Conservation (phyloP, 1,140 invertebrate genomes). For the Hylaeus anthracinus region DNA sequence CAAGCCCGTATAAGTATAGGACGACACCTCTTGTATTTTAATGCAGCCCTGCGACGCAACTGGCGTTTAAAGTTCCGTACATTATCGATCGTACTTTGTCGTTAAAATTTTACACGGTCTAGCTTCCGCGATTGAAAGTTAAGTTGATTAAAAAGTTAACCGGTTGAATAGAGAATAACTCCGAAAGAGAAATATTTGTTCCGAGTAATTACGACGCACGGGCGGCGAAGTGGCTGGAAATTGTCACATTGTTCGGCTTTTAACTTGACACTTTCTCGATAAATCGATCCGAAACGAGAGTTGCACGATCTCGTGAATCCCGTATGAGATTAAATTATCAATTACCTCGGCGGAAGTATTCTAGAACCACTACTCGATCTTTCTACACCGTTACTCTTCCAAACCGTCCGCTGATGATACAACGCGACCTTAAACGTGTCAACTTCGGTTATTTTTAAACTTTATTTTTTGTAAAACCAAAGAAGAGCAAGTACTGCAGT, state of each 20-base stretch:
- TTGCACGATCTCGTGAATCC: no score
- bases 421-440: no score
- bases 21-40: constrained; percentile 2
- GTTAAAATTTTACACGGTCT: neutral
- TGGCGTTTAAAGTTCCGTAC: neutral
- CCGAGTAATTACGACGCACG: neutral
- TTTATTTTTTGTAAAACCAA: no score
- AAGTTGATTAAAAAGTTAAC: neutral
- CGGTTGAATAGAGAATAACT: neutral
- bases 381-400: no score
- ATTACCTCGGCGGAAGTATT: no score
- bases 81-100: neutral
- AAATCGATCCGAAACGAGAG: no score
- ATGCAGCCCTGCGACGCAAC: neutral
- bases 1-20: neutral
- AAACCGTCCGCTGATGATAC: no score
- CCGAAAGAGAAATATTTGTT: neutral
- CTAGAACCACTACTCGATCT: no score
- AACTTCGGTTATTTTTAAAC: no score
- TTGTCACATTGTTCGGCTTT: neutral
- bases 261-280: no score
- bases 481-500: no score
- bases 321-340: no score
- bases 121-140: neutral
- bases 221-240: neutral